Conservation (phyloP, 1,140 invertebrate genomes). For the Ceratina calcarata region DNA sequence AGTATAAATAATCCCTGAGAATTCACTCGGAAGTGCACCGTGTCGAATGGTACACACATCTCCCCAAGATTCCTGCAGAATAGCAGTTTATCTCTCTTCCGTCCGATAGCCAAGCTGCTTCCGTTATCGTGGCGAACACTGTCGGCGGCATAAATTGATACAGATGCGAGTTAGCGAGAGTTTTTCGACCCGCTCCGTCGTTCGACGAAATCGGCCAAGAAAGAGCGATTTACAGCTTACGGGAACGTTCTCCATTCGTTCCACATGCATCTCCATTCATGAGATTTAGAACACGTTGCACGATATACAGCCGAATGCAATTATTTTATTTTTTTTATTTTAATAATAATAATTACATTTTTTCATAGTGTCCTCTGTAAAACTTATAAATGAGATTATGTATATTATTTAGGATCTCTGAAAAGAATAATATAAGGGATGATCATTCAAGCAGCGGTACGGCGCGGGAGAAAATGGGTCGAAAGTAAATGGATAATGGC, state of each 20-base stretch:
- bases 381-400: no score
- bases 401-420: not conserved
- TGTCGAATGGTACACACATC: slow-evolving; percentile 46
- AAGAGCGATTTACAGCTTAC: slow-evolving; percentile 15
- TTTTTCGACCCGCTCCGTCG: slow-evolving; percentile 70
- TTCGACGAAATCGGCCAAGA: slow-evolving; percentile 60
- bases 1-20: slow-evolving; percentile 11
- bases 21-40: slow-evolving; percentile 20
- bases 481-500: slow-evolving; percentile 55
- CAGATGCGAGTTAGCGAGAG: slow-evolving; percentile 78
- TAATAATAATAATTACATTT: no score
- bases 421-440: not conserved
- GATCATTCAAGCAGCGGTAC: slow-evolving; percentile 22
- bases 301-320: no score
- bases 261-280: no score
- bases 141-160: slow-evolving; percentile 78
- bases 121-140: slow-evolving; percentile 61
- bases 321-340: no score
- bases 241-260: no score
- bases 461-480: slow-evolving; percentile 38
- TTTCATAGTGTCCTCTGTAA: no score
- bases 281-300: not conserved
- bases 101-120: slow-evolving; percentile 60
- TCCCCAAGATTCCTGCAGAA: slow-evolving; percentile 33
- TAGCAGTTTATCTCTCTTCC: slow-evolving; percentile 55